These are phyloP conservation scores for Lasioglossum villosulum DNA, from an alignment of 2,888 invertebrate species.

Conservation along the genomic window DNA sequence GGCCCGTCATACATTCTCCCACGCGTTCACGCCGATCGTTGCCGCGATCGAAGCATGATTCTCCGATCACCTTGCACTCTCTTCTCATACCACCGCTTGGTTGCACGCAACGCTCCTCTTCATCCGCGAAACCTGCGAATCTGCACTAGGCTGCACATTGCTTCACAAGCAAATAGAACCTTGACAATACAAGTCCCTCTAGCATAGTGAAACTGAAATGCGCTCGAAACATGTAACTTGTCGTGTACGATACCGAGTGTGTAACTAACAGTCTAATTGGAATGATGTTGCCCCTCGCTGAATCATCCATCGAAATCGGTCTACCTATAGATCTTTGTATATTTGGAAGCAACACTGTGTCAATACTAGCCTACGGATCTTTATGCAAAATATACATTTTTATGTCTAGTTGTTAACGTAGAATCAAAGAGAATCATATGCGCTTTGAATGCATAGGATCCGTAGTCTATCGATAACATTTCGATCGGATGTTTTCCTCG, in stretches of 20 bases:
- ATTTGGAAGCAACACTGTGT: background rate
- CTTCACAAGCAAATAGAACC: background rate
- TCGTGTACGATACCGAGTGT: slow-evolving; percentile 17
- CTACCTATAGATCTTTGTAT: background rate
- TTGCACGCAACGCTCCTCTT: slow-evolving; percentile 61
- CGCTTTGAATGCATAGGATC: background rate
- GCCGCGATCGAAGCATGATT: slow-evolving; percentile 66
- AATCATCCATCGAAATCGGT: background rate
- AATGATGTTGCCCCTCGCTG: background rate
- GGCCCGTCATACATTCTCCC: slow-evolving; percentile 23
- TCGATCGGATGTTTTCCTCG: background rate
- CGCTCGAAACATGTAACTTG: background rate
- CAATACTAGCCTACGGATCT: background rate
- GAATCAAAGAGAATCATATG: background rate
- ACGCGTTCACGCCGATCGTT: slow-evolving; percentile 48
- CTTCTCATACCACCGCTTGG: slow-evolving; percentile 58
- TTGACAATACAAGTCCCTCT: background rate
- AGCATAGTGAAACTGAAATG: background rate
- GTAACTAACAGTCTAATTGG: slow-evolving; percentile 42
- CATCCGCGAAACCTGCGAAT: slow-evolving; percentile 43
- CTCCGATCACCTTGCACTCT: slow-evolving; percentile 66
- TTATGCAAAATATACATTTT: background rate
- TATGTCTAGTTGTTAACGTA: background rate
- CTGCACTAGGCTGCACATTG: background rate
- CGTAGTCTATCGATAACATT: background rate